These are phyloP conservation scores for Campaea margaritaria DNA, from an alignment of 2,888 invertebrate species.

Conservation along the genomic window DNA sequence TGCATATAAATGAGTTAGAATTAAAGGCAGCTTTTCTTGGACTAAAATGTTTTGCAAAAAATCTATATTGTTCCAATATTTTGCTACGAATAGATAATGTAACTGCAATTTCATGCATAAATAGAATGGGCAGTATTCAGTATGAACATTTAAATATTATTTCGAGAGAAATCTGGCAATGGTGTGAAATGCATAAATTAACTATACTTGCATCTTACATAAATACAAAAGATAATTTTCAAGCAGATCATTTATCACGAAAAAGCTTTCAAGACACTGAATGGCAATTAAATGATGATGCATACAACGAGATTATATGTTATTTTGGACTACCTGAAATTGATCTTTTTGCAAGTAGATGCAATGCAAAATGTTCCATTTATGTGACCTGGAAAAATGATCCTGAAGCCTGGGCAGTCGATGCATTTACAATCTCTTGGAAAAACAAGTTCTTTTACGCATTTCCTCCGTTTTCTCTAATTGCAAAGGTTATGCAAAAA, in stretches of 20 bases:
- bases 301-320: neutral
- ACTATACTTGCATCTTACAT: neutral
- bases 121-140: neutral
- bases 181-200: neutral
- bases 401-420: neutral
- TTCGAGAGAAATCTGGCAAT: neutral
- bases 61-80: neutral
- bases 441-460: neutral
- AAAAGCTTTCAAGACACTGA: neutral
- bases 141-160: neutral
- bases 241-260: neutral
- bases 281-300: neutral
- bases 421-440: neutral
- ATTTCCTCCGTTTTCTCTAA: neutral
- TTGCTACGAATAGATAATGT: neutral
- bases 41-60: neutral
- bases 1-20: neutral
- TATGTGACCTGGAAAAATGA: slow-evolving; percentile 1
- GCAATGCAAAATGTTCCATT: slow-evolving; percentile 1
- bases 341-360: slow-evolving; percentile 1
- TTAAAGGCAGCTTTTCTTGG: neutral
- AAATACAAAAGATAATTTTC: neutral
- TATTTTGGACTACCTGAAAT: neutral
- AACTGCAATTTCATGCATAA: neutral
- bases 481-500: neutral